Evolutionary conservation across 1,140 invertebrate genomes (phyloP), one percentile per base, ranked within the genome.

Genomic region (Bradysia coprophila): DNA sequence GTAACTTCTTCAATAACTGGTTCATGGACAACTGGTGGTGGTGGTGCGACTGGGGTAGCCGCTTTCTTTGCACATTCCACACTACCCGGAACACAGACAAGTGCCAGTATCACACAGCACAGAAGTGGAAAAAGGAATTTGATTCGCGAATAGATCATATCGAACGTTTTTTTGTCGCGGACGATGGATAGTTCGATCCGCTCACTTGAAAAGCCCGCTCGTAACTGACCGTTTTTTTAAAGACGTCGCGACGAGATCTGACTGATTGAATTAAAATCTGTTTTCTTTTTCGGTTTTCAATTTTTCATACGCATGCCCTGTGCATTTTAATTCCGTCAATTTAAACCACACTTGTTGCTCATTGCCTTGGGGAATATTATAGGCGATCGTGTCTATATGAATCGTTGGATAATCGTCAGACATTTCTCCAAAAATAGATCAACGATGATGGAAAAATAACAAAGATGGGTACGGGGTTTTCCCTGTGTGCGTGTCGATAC

Each of bases 1-100:
- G 78, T 81, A 59, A 87, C 80, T 63, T 88, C 83, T 66, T 87
- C 82, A 64, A 87, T 86, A 51, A 84, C 73, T 54, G 81, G 71
- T 50, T 81, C 76, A 13, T 39, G 38, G 4, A 9, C 6, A 49
- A 66, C 63, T 36, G 71, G 63, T 45, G 63, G 60, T 48, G 54
- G 46, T 23, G 52, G 42, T 19, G 48, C 33, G 40, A 48, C 43
- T 20, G 43, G 33, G 24, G 21, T 21, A 13, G 16, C 4, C 15
- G 21, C 10, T 31, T 38, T 38, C 13, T 31, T 43, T 3, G 18
- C 32, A 31, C 42, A 38, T 28, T 38, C 34, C 9, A 38, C 42
- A 11, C n/a, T 19, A 16, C n/a, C 21, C n/a, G 42, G 42, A 43
- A 43, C 6, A 10, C 19, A n/a, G 20, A 39, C 21, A 28, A 43